phyloP scores from a whole-genome alignment of 2,888 invertebrate genomes.

The Gymnosoma rotundatum region DNA sequence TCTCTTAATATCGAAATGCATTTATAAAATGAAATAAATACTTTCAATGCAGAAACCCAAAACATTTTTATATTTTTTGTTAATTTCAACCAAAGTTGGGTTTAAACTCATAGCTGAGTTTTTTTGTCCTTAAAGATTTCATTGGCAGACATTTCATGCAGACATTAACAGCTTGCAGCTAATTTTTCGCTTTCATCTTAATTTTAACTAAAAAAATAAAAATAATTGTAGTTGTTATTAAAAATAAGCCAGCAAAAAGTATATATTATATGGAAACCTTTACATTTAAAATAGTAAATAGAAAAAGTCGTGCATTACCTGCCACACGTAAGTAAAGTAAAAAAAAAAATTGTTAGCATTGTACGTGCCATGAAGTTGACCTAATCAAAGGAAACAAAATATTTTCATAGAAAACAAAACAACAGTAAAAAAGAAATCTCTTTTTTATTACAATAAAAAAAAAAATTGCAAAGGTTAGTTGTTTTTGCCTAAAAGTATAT shows the following conservation, averaged over 20 bases:
- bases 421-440: not conserved
- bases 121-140: no score
- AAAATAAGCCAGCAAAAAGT: not conserved
- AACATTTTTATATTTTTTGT: no score
- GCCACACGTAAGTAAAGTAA: not conserved
- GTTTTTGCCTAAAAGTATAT: not conserved
- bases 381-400: conserved; percentile 49
- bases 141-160: no score
- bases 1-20: no score
- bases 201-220: no score
- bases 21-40: no score
- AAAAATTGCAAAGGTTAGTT: conserved; percentile 2
- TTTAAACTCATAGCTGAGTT: no score
- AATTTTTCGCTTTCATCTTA: no score
- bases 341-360: not conserved
- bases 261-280: not conserved
- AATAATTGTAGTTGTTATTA: no score
- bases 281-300: conserved; percentile 18
- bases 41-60: no score
- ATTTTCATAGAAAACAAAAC: not conserved
- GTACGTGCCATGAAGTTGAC: conserved; percentile 50
- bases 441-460: not conserved
- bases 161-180: no score
- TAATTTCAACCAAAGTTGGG: no score
- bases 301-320: not conserved